These are phyloP conservation scores for Macheiramphus alcinus DNA, from an alignment of 2,113 vertebrate species.

Conservation along the genomic window DNA sequence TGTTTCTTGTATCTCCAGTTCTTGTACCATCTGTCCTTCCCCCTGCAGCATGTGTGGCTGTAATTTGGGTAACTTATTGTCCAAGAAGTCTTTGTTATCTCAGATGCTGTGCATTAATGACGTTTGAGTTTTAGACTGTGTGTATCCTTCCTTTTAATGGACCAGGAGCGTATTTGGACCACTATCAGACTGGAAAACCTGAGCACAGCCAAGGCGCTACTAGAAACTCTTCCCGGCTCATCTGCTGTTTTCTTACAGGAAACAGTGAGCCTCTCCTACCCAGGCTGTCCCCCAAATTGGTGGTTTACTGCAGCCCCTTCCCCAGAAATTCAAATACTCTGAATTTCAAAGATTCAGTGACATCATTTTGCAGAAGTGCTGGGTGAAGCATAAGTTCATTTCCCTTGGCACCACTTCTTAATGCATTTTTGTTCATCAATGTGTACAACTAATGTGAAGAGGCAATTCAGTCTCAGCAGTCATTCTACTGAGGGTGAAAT, in stretches of 20 bases:
- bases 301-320: not conserved
- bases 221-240: not conserved
- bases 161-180: not conserved
- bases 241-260: not conserved
- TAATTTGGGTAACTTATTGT: slow-evolving; percentile 65
- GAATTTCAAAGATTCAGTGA: slow-evolving; percentile 5
- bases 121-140: not conserved
- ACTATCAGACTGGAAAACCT: not conserved
- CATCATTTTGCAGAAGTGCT: slow-evolving; percentile 40
- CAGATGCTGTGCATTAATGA: slow-evolving; percentile 9
- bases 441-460: slow-evolving; percentile 53
- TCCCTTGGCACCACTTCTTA: slow-evolving; percentile 34
- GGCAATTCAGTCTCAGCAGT: slow-evolving; percentile 57
- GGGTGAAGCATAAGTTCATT: slow-evolving; percentile 49
- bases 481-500: slow-evolving; percentile 53
- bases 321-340: not conserved
- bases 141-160: not conserved
- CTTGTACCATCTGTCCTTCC: slow-evolving; percentile 62
- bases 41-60: slow-evolving; percentile 58
- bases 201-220: not conserved
- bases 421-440: slow-evolving; percentile 63
- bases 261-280: not conserved
- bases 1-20: slow-evolving; percentile 62
- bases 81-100: slow-evolving; percentile 62
- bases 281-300: not conserved